Conservation (phyloP, 2,113 vertebrate species). For the Jaculus jaculus region DNA sequence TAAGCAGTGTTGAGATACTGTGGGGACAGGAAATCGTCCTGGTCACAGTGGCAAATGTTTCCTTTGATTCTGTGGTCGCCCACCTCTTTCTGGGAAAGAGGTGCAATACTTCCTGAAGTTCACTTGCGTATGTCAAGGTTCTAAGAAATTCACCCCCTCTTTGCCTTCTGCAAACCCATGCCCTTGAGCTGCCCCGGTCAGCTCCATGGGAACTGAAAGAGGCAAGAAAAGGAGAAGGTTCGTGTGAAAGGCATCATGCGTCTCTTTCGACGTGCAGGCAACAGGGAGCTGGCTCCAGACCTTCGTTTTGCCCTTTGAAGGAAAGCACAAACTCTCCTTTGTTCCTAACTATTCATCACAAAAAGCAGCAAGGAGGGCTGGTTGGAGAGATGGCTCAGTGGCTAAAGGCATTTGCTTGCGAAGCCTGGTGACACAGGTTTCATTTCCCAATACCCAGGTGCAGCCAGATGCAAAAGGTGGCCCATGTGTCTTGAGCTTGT, state of each 20-base stretch:
- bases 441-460: no score
- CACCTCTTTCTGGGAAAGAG: constrained; percentile 34
- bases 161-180: background rate
- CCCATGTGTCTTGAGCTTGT: no score
- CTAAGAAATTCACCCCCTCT: constrained; percentile 53
- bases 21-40: constrained; percentile 40
- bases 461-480: no score
- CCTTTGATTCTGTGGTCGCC: background rate
- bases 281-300: background rate
- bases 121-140: background rate
- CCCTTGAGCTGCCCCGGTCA: background rate
- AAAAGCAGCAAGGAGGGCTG: constrained; percentile 18
- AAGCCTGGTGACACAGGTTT: no score
- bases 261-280: constrained; percentile 15
- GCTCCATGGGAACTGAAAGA: constrained; percentile 32
- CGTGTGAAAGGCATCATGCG: background rate
- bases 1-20: background rate
- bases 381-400: no score
- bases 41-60: background rate
- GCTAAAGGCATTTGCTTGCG: no score
- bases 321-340: constrained; percentile 57
- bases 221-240: constrained; percentile 38
- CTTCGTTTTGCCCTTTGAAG: constrained; percentile 9
- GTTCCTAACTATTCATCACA: background rate
- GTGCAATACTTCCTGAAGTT: constrained; percentile 66